Conservation (phyloP, 2,113 vertebrate genomes). For the Caloenas nicobarica region DNA sequence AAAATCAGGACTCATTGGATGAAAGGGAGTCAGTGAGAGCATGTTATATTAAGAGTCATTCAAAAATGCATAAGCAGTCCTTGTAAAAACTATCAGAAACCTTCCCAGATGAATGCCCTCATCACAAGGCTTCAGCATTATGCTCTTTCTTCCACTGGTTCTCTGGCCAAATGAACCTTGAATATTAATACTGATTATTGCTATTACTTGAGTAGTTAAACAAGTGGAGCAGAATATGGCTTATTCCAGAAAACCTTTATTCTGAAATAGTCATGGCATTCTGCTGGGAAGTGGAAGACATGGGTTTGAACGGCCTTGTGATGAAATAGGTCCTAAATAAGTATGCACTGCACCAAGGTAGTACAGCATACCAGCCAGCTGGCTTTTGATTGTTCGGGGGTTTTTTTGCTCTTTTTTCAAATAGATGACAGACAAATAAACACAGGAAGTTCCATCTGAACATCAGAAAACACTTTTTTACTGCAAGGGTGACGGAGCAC, state of each 20-base stretch:
- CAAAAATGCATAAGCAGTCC: not conserved
- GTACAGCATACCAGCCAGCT: not conserved
- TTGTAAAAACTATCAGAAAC: constrained; percentile 7
- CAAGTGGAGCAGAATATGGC: not conserved
- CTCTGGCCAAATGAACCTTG: not conserved
- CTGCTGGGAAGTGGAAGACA: not conserved
- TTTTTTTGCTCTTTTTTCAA: not conserved
- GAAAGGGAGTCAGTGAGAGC: not conserved
- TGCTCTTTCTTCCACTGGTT: not conserved
- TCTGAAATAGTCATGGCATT: not conserved
- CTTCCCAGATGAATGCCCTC: not conserved
- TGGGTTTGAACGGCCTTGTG: not conserved
- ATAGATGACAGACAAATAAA: not conserved
- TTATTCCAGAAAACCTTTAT: not conserved
- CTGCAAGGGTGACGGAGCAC: not conserved
- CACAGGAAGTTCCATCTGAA: not conserved
- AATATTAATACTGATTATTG: constrained; percentile 10
- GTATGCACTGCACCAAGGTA: not conserved
- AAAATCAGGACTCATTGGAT: not conserved
- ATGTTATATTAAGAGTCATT: not conserved
- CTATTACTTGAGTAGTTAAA: constrained; percentile 1
- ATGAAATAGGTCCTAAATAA: not conserved
- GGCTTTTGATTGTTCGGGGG: not conserved
- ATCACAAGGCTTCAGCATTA: not conserved
- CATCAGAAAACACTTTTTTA: not conserved